Evolutionary conservation across 2,888 invertebrate genomes (phyloP).

Genomic region (Drosophila barbarae): DNA sequence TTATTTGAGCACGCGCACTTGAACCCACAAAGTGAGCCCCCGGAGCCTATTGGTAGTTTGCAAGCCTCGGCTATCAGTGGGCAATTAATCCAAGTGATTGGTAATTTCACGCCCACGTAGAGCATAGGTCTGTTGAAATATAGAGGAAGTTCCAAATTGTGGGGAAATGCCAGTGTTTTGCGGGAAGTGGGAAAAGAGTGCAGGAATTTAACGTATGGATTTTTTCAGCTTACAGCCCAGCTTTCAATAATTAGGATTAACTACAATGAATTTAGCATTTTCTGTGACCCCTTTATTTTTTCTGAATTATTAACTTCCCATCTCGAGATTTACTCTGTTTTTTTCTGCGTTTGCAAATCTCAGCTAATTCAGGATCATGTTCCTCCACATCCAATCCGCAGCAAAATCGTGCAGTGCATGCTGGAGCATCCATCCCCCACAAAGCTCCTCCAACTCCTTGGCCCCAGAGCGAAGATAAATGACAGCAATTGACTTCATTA

Average conservation of each 20-base stretch:
- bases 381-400: neutral
- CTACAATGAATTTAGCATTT: too few relatives aligned
- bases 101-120: constrained; percentile 61
- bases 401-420: constrained; percentile 17
- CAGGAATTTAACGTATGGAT: neutral
- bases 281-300: neutral
- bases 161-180: too few relatives aligned
- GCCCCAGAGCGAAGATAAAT: constrained; percentile 67
- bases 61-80: constrained; percentile 52
- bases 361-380: neutral
- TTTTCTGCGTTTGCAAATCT: neutral
- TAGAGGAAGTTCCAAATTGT: constrained; percentile 3
- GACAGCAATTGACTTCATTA: constrained; percentile 78
- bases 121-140: constrained; percentile 9
- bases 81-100: constrained; percentile 70
- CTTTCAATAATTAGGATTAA: too few relatives aligned
- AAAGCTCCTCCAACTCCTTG: neutral
- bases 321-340: neutral
- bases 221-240: neutral
- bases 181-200: neutral
- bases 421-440: constrained; percentile 1
- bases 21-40: constrained; percentile 35
- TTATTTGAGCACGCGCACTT: constrained; percentile 78
- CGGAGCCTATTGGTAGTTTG: constrained; percentile 8
- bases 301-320: neutral